Evolutionary conservation across 2,113 vertebrate species (phyloP), one percentile per base, ranked within the genome.

Genomic region (Merops nubicus): DNA sequence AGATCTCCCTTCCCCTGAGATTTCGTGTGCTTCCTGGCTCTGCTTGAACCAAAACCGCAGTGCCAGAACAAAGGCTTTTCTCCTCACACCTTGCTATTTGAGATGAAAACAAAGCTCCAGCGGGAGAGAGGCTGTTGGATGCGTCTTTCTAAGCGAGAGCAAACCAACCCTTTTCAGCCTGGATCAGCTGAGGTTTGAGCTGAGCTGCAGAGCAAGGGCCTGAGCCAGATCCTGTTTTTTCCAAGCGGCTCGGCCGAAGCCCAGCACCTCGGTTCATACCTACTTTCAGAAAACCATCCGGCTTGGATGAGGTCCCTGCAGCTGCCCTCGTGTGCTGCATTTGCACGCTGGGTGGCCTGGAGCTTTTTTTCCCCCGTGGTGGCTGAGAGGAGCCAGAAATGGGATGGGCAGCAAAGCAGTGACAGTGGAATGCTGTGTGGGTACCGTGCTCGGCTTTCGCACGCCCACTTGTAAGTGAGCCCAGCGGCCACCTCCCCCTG

Each of bases 291-390:
- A 95, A 77, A 51, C 8, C 64, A 56, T 86, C 56, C 88, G 22
- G 42, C 59, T 84, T 59, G 79, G 95, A 76, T 21, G 51, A 40
- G 73, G 40, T 91, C 73, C 79, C 73, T 93, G 31, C 51, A 7
- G 60, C 93, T 95, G 93, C 93, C 95, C 93, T 68, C 15, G 26
- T 22, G 67, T 26, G 83, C 79, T 91, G 56, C 57, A 9, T 77
- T 84, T 89, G 48, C 93, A 25, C n/a, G 1, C 73, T 93, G 96
- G 83, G 92, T 94, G 96, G 92, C 83, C 96, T 57, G 79, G 45
- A 97, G 60, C 80, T 75, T 94, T 92, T 94, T 86, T n/a, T n/a
- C n/a, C n/a, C 92, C 85, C 85, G 63, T 95, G 62, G 72, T 25
- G 2, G 0, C 56, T 47, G 91, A 74, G 76, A 81, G 79, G 84